phyloP scores from a whole-genome alignment of 2,113 vertebrate genomes.

The Nyctibius bracteatus region DNA sequence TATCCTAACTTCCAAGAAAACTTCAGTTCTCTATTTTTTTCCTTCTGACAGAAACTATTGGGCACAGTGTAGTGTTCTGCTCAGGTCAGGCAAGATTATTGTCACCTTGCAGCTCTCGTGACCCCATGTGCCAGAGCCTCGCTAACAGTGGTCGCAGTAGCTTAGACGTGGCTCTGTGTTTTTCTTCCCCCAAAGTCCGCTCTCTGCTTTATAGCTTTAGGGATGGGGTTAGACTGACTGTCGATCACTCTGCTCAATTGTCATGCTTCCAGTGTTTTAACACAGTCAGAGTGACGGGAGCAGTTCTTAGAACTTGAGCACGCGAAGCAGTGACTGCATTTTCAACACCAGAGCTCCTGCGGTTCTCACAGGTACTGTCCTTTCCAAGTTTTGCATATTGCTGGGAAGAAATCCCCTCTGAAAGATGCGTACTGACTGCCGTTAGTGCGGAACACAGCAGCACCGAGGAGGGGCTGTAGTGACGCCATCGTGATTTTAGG shows the following conservation, averaged over 20 bases:
- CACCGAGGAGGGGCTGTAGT: accelerated
- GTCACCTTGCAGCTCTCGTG: background rate
- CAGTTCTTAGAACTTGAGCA: background rate
- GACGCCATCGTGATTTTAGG: accelerated
- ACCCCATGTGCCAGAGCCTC: background rate
- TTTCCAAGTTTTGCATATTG: accelerated
- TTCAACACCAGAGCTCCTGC: accelerated
- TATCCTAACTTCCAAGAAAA: background rate
- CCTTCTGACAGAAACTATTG: background rate
- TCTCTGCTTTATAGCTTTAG: background rate
- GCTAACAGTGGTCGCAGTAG: accelerated
- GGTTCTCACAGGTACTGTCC: too few relatives aligned
- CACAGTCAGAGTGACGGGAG: accelerated
- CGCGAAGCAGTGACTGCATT: accelerated
- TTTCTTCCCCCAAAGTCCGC: accelerated
- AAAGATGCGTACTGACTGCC: accelerated
- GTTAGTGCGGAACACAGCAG: accelerated
- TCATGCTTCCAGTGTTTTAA: accelerated
- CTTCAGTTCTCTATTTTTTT: background rate
- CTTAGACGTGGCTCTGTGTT: accelerated
- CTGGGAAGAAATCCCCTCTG: background rate
- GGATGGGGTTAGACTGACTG: accelerated
- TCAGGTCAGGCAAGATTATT: accelerated
- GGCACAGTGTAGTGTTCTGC: background rate
- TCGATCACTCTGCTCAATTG: accelerated